These are phyloP conservation scores for Pantherophis alleghaniensis DNA, from an alignment of 2,797 vertebrate species.

Conservation along the genomic window DNA sequence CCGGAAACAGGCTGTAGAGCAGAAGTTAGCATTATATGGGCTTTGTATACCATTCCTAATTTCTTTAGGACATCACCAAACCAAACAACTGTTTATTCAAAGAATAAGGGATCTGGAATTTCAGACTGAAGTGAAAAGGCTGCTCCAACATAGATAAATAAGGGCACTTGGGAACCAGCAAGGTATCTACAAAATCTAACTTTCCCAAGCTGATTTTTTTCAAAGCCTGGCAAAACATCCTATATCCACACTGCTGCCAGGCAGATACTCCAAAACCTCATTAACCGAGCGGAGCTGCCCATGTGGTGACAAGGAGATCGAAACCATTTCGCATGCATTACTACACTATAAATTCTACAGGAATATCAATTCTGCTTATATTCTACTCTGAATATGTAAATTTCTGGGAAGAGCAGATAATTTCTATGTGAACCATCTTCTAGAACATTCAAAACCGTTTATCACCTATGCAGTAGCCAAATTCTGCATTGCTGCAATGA, in stretches of 20 bases:
- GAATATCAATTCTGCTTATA: background rate
- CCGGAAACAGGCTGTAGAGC: background rate
- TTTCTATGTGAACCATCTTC: background rate
- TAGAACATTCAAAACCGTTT: background rate
- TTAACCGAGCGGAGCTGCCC: background rate
- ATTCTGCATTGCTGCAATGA: background rate
- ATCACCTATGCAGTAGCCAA: background rate
- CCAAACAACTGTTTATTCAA: background rate
- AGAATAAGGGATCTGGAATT: background rate
- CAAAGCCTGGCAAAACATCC: background rate
- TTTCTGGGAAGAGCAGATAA: background rate
- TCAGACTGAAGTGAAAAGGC: background rate
- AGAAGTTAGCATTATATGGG: background rate
- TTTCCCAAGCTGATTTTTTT: background rate
- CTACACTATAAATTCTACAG: background rate
- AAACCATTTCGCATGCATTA: background rate
- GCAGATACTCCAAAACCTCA: background rate
- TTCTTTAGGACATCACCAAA: background rate
- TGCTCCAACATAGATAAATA: background rate
- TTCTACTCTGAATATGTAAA: background rate
- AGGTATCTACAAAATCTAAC: background rate
- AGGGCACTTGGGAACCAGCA: background rate
- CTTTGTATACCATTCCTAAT: background rate
- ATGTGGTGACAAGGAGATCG: background rate
- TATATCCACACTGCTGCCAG: background rate